A percentile compares a stretch with the other conserved stretches of the same genome.
Conservation (phyloP, 2,113 vertebrate genomes). For the Butastur rufipennis region DNA sequence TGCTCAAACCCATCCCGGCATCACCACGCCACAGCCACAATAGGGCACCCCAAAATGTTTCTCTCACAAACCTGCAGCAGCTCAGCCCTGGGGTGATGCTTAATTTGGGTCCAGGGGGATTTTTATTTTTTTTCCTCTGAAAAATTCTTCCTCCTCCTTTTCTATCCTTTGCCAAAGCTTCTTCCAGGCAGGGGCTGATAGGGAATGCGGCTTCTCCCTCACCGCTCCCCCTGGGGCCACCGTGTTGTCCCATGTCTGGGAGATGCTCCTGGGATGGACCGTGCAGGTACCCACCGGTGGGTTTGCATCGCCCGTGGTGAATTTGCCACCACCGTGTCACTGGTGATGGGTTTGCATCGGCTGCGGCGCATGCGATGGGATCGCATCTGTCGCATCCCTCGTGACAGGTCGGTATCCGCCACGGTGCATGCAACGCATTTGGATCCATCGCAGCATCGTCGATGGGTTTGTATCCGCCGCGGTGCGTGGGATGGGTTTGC, state of each 20-base stretch:
- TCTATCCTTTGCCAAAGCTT: neutral
- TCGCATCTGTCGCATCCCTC: neutral
- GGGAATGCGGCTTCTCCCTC: neutral
- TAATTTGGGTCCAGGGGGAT: fast-evolving
- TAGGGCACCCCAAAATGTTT: neutral
- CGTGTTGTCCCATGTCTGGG: fast-evolving
- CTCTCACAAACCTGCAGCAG: neutral
- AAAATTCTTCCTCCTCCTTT: neutral
- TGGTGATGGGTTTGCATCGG: neutral
- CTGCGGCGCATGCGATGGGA: fast-evolving
- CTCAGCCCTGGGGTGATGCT: neutral
- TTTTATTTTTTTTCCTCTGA: no score
- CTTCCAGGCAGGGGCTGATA: neutral
- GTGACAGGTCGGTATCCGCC: fast-evolving
- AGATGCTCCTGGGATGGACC: neutral
- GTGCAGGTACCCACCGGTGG: neutral
- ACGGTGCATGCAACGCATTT: fast-evolving
- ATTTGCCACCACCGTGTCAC: no score
- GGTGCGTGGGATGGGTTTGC: no score
- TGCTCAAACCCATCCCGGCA: neutral
- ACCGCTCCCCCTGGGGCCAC: no score
- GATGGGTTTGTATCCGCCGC: no score
- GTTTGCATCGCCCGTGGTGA: fast-evolving
- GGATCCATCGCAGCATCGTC: no score
- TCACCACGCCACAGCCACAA: fast-evolving